Percentiles rank a stretch among this genome's conserved stretches.
phyloP scores from a whole-genome alignment of 2,797 vertebrate genomes.

The Rhynchotus rufescens region DNA sequence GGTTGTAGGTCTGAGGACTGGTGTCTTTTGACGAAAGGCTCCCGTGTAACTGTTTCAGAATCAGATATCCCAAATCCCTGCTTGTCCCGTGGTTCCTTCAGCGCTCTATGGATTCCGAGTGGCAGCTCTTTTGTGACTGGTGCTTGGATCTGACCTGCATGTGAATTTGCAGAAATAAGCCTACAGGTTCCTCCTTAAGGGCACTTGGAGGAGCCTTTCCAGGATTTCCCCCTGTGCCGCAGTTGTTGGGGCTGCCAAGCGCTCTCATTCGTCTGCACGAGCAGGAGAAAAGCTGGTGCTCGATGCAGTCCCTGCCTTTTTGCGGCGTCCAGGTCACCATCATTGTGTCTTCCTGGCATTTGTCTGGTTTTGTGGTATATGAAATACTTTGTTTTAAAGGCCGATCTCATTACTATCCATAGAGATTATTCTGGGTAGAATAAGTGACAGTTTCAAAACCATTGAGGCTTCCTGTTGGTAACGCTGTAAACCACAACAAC shows the following conservation, averaged over 20 bases:
- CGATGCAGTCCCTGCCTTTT: not conserved
- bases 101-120: rapidly evolving
- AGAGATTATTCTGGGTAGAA: conserved; percentile 44
- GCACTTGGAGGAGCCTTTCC: not conserved
- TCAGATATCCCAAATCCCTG: not conserved
- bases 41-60: not conserved
- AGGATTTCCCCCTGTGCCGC: rapidly evolving
- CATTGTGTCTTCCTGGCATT: not conserved
- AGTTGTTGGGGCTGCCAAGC: not conserved
- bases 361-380: conserved; percentile 52
- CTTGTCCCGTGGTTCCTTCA: not conserved
- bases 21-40: not conserved
- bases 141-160: not conserved
- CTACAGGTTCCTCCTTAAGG: not conserved
- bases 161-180: not conserved
- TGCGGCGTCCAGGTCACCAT: not conserved
- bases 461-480: conserved; percentile 75
- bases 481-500: conserved; percentile 58
- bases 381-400: conserved; percentile 36
- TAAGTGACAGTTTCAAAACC: conserved; percentile 55
- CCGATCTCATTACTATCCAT: conserved; percentile 29
- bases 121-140: not conserved
- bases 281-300: not conserved
- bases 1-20: not conserved
- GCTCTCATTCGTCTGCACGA: not conserved